Percentiles rank a stretch among this genome's conserved stretches.
Conservation (phyloP, 2,113 vertebrate genomes). For the Burhinus oedicnemus region DNA sequence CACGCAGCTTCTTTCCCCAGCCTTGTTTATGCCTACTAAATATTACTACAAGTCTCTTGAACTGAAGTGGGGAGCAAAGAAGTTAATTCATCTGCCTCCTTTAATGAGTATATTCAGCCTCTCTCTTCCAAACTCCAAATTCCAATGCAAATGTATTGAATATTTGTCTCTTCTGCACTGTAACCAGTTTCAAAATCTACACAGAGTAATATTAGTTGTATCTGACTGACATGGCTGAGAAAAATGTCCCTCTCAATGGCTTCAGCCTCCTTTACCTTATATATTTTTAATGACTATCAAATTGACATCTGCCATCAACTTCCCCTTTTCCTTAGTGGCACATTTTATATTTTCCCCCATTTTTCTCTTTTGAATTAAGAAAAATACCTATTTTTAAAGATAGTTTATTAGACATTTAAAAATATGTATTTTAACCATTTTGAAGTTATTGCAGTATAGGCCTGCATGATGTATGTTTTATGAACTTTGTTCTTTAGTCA, state of each 20-base stretch:
- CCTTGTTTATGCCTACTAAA: not conserved
- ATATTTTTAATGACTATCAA: not conserved
- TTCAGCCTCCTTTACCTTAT: not conserved
- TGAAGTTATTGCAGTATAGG: not conserved
- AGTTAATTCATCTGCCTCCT: not conserved
- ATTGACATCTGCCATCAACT: not conserved
- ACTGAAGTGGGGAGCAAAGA: not conserved
- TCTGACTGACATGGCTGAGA: not conserved
- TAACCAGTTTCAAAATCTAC: not conserved
- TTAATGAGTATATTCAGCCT: not conserved
- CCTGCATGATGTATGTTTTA: not conserved
- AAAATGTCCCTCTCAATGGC: not conserved
- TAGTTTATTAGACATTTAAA: not conserved
- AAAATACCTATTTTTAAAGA: not conserved
- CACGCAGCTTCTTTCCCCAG: not conserved
- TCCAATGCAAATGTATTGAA: not conserved
- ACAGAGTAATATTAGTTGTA: not conserved
- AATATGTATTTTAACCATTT: not conserved
- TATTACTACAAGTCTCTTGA: not conserved
- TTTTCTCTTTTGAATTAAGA: not conserved
- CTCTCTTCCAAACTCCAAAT: not conserved
- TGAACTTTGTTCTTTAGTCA: not conserved
- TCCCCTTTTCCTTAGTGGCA: not conserved
- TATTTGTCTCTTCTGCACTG: not conserved
- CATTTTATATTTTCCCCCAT: not conserved